phyloP scores from a whole-genome alignment of 2,113 vertebrate genomes.

The Mus spicilegus region DNA sequence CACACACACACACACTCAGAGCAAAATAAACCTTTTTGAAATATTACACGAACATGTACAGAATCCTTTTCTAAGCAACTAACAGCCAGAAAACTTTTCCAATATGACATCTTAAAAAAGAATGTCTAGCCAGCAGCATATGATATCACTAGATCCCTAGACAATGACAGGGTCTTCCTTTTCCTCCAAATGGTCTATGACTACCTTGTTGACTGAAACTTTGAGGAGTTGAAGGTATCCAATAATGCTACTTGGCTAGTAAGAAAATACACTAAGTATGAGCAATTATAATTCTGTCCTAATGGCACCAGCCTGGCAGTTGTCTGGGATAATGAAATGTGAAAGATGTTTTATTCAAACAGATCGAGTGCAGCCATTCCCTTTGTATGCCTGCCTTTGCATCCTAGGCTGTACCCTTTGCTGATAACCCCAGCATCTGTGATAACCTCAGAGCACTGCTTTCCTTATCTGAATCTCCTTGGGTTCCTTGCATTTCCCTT shows the following conservation, averaged over 20 bases:
- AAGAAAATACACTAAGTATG: neutral
- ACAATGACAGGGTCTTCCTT: slow-evolving; percentile 4
- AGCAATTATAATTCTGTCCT: neutral
- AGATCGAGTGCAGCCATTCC: neutral
- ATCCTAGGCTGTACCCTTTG: neutral
- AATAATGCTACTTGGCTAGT: neutral
- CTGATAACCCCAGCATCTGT: neutral
- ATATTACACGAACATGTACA: neutral
- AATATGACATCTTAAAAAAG: neutral
- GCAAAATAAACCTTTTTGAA: neutral
- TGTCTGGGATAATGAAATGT: neutral
- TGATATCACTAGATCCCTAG: neutral
- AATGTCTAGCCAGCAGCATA: slow-evolving; percentile 15
- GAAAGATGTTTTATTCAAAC: neutral
- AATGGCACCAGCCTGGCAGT: neutral
- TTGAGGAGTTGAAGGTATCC: neutral
- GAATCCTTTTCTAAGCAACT: slow-evolving; percentile 18
- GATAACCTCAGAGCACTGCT: neutral
- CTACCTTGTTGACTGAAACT: neutral
- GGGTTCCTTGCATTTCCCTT: neutral
- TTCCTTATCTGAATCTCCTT: neutral
- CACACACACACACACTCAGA: neutral
- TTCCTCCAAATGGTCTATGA: slow-evolving; percentile 12
- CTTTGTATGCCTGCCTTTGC: neutral
- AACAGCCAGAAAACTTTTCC: neutral